phyloP scores from a whole-genome alignment of 2,797 vertebrate species.

The Schizopygopsis malacanthus region DNA sequence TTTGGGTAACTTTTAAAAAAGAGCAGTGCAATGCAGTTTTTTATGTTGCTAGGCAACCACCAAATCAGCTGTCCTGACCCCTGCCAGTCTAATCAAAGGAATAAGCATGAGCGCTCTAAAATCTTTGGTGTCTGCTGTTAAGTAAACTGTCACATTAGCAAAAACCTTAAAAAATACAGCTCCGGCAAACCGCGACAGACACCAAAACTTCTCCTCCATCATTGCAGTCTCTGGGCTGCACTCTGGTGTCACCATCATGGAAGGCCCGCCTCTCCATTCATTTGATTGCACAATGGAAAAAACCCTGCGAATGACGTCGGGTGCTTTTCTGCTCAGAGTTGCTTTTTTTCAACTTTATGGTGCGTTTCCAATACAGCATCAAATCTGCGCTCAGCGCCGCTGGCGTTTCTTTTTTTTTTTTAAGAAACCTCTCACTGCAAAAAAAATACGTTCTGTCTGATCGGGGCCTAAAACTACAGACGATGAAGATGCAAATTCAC shows the following conservation, averaged over 20 bases:
- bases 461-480: background rate
- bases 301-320: too few species aligned
- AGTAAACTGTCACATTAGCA: background rate
- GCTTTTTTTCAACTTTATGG: background rate
- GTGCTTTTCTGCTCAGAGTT: background rate
- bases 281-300: too few species aligned
- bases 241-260: too few species aligned
- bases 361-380: background rate
- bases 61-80: background rate
- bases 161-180: background rate
- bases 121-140: background rate
- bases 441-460: background rate
- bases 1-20: background rate
- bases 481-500: background rate
- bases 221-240: background rate
- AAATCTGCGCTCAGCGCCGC: background rate
- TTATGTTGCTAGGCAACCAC: background rate
- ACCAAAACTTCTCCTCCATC: background rate
- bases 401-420: too few species aligned
- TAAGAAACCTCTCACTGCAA: background rate
- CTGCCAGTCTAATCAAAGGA: background rate
- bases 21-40: background rate
- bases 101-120: background rate
- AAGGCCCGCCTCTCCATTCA: too few species aligned
- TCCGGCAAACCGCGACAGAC: too few species aligned